phyloP scores from a whole-genome alignment of 2,113 vertebrate species.

The Pungitius pungitius region DNA sequence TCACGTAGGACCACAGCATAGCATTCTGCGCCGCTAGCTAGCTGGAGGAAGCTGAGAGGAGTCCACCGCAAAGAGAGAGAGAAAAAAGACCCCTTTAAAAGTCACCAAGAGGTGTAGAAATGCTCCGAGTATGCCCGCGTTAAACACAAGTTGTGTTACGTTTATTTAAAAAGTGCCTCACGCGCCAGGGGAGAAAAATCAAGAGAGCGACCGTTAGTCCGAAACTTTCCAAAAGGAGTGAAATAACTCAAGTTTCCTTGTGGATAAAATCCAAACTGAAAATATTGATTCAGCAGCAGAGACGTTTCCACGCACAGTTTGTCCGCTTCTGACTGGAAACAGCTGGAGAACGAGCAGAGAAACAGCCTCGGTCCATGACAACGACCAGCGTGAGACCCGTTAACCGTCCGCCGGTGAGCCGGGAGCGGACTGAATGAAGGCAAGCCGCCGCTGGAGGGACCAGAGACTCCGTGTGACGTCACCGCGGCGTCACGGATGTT shows the following conservation, averaged over 20 bases:
- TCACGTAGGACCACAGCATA: constrained; percentile 6
- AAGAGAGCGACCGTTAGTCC: neutral
- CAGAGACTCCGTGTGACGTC: constrained; percentile 37
- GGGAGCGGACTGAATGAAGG: constrained; percentile 26
- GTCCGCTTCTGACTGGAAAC: neutral
- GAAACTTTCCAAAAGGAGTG: neutral
- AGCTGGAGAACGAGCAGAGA: too few species aligned
- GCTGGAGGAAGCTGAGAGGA: too few species aligned
- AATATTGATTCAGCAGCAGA: neutral
- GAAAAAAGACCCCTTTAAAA: neutral
- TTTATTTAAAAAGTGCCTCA: neutral
- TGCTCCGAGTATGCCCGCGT: neutral
- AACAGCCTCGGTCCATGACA: constrained; percentile 4
- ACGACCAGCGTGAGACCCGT: neutral
- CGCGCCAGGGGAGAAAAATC: neutral
- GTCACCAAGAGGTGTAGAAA: neutral
- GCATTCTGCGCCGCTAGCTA: constrained; percentile 9
- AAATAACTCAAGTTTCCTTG: constrained; percentile 6
- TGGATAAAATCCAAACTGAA: constrained; percentile 20
- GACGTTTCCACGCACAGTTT: too few species aligned
- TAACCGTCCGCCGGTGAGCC: neutral
- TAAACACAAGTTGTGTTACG: neutral
- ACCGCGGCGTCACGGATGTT: neutral
- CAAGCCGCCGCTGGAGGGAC: constrained; percentile 1
- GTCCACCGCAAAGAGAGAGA: constrained; percentile 2